Conservation (phyloP, 1,140 invertebrate genomes). For the Temnothorax longispinosus region DNA sequence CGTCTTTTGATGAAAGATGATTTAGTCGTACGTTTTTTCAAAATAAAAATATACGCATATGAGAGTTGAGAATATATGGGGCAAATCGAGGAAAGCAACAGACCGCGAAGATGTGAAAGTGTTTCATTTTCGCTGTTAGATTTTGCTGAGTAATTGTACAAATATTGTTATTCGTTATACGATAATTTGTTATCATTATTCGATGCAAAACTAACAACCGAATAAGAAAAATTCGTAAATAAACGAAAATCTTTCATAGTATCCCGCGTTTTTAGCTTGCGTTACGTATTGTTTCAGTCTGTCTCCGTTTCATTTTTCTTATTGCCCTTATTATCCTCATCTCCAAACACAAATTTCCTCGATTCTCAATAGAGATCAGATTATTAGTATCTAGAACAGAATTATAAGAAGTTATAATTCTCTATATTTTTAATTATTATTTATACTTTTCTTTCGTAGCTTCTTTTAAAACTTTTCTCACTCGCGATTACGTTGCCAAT, state of each 20-base stretch:
- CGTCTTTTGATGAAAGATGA: background rate
- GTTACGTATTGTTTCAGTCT: background rate
- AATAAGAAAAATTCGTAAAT: background rate
- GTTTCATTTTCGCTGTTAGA: background rate
- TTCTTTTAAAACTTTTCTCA: conserved; percentile 28
- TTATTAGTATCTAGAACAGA: background rate
- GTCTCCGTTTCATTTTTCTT: background rate
- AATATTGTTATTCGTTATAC: background rate
- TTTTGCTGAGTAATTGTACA: background rate
- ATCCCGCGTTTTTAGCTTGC: background rate
- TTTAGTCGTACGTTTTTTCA: background rate
- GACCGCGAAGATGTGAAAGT: conserved; percentile 32
- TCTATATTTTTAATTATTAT: background rate
- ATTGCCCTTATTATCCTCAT: background rate
- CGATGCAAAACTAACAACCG: background rate
- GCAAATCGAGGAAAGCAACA: background rate
- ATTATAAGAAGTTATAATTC: background rate
- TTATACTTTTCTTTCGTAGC: conserved; percentile 7
- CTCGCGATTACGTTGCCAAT: conserved; percentile 22
- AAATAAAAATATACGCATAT: background rate
- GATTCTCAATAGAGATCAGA: background rate
- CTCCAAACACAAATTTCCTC: background rate
- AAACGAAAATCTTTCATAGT: background rate
- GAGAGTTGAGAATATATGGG: background rate
- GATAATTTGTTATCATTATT: background rate